Evolutionary conservation across 2,888 invertebrate species (phyloP), one percentile per base, ranked within the genome.

Genomic region (Drosophila picticornis): DNA sequence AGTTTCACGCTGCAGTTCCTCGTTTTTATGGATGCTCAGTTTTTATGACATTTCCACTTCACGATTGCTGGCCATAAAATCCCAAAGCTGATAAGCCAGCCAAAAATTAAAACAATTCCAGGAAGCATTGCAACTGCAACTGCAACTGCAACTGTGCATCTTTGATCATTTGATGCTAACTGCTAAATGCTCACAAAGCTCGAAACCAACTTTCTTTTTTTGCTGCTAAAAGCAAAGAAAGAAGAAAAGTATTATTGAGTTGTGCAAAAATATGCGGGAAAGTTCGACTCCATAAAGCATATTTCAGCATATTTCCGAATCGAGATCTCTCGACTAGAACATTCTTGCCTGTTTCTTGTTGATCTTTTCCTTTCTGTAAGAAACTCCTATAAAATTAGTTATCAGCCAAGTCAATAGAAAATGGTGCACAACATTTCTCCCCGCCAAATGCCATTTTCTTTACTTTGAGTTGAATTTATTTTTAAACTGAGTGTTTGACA

Each of bases 11-110:
- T 25, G 53, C 38, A 57, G 57, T 53, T 48, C 34, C 53, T 43
- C 27, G 32, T 36, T 79, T 77, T 66, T 66, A 77, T 78, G 69
- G 69, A 50, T 78, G 51, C 52, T 10, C 56, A 16, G 61, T 64
- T 75, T 75, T 77, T 79, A 77, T 79, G 80, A 66, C 57, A 77
- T 58, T 75, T 77, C 75, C 70, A 31, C 77, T 52, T 55, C 19
- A 32, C 32, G 4, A 25, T 25, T 52, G 56, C 22, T 13, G 66
- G 51, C 34, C 75, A 36, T 80, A 70, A 77, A 70, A 70, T 16
- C 38, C 38, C 9, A 60, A n/a, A 10, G 36, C 53, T 46, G 59
- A 57, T 57, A 72, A 63, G 60, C 9, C 27, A 25, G 52, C 34
- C 32, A 40, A 40, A 31, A 48, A 55, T 56, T 60, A 31, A 7